Evolutionary conservation across 2,113 vertebrate genomes (phyloP).

Genomic region (Mus spicilegus): DNA sequence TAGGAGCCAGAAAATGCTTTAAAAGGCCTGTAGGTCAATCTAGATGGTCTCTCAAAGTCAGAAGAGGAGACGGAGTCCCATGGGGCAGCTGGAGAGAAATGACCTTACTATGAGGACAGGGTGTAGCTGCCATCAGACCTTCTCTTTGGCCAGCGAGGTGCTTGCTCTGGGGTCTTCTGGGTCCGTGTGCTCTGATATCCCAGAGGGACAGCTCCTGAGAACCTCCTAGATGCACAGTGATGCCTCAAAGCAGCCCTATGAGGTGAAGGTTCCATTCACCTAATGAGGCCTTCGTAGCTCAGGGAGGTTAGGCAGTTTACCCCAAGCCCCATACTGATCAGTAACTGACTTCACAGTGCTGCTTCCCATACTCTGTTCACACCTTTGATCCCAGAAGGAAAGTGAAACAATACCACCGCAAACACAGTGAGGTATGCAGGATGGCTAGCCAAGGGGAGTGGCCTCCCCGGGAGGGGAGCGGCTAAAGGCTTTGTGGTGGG

Average conservation of each 20-base stretch:
- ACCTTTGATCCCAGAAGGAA: background rate
- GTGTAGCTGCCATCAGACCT: background rate
- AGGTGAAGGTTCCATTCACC: background rate
- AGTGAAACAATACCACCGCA: background rate
- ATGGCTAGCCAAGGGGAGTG: no score
- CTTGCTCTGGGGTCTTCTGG: background rate
- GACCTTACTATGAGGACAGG: no score
- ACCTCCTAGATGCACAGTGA: background rate
- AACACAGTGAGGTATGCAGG: no score
- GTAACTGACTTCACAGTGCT: background rate
- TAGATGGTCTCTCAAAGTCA: background rate
- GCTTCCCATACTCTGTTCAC: rapidly evolving
- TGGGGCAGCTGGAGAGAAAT: no score
- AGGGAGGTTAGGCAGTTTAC: background rate
- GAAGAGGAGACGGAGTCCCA: background rate
- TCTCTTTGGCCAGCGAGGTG: background rate
- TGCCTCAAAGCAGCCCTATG: background rate
- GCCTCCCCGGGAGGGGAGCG: no score
- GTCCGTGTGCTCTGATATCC: background rate
- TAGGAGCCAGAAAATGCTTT: background rate
- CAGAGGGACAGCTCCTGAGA: background rate
- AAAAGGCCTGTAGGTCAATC: background rate
- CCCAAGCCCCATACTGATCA: background rate
- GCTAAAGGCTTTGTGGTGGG: background rate
- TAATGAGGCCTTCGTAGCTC: background rate